A percentile compares a stretch with the other conserved stretches of the same genome.
Conservation (phyloP, 64 coral and sea anemone species). For the Stichodactyla mertensii region DNA sequence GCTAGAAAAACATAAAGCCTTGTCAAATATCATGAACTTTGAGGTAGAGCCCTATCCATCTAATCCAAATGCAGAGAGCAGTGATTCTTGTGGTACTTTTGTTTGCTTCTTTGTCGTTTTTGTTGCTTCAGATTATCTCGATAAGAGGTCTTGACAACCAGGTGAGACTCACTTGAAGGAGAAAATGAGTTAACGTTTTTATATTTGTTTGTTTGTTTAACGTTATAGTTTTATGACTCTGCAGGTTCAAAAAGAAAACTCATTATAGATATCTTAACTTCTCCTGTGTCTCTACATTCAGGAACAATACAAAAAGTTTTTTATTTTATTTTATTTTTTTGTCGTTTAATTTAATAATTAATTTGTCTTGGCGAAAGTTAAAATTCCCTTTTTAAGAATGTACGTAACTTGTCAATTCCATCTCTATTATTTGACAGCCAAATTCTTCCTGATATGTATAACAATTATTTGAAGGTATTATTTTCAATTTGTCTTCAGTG, state of each 20-base stretch:
- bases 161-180: background rate
- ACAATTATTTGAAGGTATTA: no score
- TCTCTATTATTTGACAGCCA: no score
- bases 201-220: background rate
- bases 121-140: slow-evolving; percentile 45
- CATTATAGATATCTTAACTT: background rate
- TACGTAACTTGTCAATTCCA: no score
- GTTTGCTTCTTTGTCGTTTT: slow-evolving; percentile 33
- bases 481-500: no score
- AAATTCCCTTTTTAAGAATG: background rate
- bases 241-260: background rate
- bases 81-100: slow-evolving; percentile 41
- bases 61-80: slow-evolving; percentile 12
- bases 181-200: background rate
- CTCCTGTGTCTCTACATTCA: background rate
- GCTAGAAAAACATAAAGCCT: background rate
- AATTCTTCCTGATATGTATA: no score
- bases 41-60: background rate
- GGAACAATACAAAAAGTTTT: no score
- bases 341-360: background rate
- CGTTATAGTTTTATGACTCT: background rate
- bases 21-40: background rate
- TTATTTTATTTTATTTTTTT: background rate
- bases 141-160: slow-evolving; percentile 45
- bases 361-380: background rate